Conservation (phyloP, 2,888 invertebrate species). For the Timema podura region DNA sequence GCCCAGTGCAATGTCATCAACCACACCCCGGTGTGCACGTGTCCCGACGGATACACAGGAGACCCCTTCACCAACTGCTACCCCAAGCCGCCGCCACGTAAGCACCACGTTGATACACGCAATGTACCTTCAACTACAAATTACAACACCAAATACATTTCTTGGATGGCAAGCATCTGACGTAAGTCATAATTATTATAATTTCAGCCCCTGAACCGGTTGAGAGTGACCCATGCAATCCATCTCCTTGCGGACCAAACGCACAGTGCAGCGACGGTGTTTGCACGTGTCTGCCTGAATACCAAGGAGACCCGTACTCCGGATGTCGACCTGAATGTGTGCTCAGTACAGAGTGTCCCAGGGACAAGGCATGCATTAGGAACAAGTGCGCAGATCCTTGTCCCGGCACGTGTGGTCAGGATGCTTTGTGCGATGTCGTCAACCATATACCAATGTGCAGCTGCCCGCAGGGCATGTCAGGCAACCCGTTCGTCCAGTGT, state of each 20-base stretch:
- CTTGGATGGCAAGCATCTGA: no score
- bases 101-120: no score
- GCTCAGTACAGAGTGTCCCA: conserved; percentile 65
- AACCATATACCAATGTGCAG: conserved; percentile 74
- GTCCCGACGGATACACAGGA: conserved; percentile 65
- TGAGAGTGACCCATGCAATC: conserved; percentile 62
- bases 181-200: no score
- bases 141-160: no score
- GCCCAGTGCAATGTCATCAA: conserved; percentile 70
- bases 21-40: conserved; percentile 74
- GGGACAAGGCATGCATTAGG: conserved; percentile 64
- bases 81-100: conserved; percentile 54
- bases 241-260: conserved; percentile 66
- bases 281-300: conserved; percentile 48
- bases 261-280: conserved; percentile 55
- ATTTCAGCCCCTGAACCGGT: conserved; percentile 45
- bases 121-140: no score
- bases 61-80: conserved; percentile 71
- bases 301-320: conserved; percentile 45
- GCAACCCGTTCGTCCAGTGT: conserved; percentile 69
- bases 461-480: conserved; percentile 64
- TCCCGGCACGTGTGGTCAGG: conserved; percentile 68
- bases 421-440: conserved; percentile 67
- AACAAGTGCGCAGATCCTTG: conserved; percentile 71
- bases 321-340: conserved; percentile 64